Percentiles rank a stretch among this genome's conserved stretches.
phyloP scores from a whole-genome alignment of 1,140 invertebrate genomes.

The Zelostemma sp. region DNA sequence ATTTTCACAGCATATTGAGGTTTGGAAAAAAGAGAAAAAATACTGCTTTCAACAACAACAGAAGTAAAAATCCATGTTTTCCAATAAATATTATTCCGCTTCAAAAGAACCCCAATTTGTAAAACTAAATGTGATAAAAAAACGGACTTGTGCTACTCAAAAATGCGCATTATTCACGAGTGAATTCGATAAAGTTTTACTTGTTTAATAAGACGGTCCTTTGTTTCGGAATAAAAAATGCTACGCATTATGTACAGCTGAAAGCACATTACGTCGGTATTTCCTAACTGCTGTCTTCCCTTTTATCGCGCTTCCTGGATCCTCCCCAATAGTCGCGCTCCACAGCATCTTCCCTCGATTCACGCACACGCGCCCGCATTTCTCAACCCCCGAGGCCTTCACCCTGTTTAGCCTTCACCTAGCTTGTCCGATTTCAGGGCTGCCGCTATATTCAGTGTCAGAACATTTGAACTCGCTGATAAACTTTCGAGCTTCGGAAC shows the following conservation, averaged over 20 bases:
- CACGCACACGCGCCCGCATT: constrained; percentile 34
- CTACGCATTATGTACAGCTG: background rate
- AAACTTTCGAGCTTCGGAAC: background rate
- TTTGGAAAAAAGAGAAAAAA: no score
- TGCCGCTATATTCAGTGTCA: constrained; percentile 23
- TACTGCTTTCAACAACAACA: no score
- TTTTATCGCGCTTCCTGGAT: background rate
- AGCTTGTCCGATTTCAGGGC: constrained; percentile 62
- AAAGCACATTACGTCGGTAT: constrained; percentile 18
- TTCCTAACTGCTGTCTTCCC: background rate
- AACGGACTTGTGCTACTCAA: no score
- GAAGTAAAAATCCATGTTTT: no score
- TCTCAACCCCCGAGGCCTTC: constrained; percentile 63
- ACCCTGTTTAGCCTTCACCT: constrained; percentile 70
- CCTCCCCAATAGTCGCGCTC: constrained; percentile 19
- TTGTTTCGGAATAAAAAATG: constrained; percentile 1
- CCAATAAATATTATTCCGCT: no score
- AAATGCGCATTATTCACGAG: background rate
- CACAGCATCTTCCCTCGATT: constrained; percentile 22
- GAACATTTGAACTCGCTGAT: constrained; percentile 28
- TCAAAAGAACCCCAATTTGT: no score
- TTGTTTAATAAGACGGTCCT: background rate
- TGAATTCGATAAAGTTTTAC: background rate
- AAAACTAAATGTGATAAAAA: no score
- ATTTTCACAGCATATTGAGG: no score